Evolutionary conservation across 2,113 vertebrate genomes (phyloP), one percentile per base, ranked within the genome.

Genomic region (Miniopterus natalensis): DNA sequence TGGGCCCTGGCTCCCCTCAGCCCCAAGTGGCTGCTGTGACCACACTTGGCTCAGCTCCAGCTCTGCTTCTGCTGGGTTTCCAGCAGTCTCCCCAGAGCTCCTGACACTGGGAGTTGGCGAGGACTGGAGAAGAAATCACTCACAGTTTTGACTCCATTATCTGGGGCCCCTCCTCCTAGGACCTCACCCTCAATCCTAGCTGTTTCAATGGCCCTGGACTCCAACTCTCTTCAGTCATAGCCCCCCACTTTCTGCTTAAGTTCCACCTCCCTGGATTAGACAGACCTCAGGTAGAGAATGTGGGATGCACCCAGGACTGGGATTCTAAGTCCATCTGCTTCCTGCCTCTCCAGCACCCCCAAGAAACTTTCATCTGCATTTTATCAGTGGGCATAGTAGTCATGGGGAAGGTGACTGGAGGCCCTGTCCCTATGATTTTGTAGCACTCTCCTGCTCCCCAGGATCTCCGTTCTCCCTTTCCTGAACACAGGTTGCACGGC

Each of bases 311-410:
- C 53, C 0, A 61, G 42, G 53, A 5, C 27, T 5, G 17, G 27
- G 77, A 59, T 53, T 40, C 51, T 66, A 47, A 6, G 66, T 8
- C 85, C 2, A 1, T 9, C 70, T 36, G 71, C 20, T 14, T 49
- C 31, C 14, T 17, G 21, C 55, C 29, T 49, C 55, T 42, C 29
- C 1, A 45, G 51, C 27, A 1, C 25, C 75, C 11, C 53, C 55
- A 12, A 0, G 65, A 0, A 2, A 42, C 21, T 47, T 7, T 1
- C 53, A 5, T 51, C 31, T 17, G 86, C 42, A 0, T 40, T 20
- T 70, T 31, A 0, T 20, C 10, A 0, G 18, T 0, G 1, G 75
- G 59, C 89, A 1, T 6, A 27, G 85, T 10, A 21, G 55, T 45
- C 42, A 0, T 7, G 42, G 42, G 23, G 3, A 14, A 71, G 36